phyloP scores from a whole-genome alignment of 2,888 invertebrate species.

The Calameuta pallipes region DNA sequence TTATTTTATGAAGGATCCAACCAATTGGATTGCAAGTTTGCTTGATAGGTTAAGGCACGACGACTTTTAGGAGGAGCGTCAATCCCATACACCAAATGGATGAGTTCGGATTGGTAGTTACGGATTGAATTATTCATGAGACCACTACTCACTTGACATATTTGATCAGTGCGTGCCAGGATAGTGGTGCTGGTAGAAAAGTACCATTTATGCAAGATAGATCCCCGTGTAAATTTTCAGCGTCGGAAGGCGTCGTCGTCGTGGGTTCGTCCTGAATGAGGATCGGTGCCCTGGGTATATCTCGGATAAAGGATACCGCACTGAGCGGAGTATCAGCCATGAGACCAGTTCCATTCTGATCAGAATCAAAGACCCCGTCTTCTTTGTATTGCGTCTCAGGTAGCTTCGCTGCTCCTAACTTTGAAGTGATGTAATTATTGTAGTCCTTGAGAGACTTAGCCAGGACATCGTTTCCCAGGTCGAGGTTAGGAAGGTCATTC shows the following conservation, averaged over 20 bases:
- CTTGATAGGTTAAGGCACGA: background rate
- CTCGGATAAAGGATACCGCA: background rate
- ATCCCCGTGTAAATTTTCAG: constrained; percentile 45
- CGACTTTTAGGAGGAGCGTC: background rate
- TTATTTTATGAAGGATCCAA: background rate
- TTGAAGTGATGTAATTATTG: constrained; percentile 53
- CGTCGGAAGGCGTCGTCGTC: constrained; percentile 4
- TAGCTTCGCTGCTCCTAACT: background rate
- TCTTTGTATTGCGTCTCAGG: background rate
- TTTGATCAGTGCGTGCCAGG: constrained; percentile 61
- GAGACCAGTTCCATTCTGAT: background rate
- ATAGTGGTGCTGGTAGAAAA: constrained; percentile 58
- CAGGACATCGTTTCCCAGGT: constrained; percentile 56
- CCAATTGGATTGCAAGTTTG: background rate
- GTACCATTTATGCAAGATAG: constrained; percentile 62
- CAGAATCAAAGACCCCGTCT: background rate
- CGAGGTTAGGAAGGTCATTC: constrained; percentile 55
- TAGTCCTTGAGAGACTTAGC: constrained; percentile 54
- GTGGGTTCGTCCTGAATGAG: background rate
- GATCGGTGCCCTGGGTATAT: background rate
- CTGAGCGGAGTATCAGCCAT: background rate
- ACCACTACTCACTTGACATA: constrained; percentile 60
- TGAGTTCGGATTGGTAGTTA: background rate
- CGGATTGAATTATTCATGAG: constrained; percentile 48
- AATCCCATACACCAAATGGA: background rate